Conservation (phyloP, 2,888 invertebrate genomes). For the Acanthosepion pharaonis region DNA sequence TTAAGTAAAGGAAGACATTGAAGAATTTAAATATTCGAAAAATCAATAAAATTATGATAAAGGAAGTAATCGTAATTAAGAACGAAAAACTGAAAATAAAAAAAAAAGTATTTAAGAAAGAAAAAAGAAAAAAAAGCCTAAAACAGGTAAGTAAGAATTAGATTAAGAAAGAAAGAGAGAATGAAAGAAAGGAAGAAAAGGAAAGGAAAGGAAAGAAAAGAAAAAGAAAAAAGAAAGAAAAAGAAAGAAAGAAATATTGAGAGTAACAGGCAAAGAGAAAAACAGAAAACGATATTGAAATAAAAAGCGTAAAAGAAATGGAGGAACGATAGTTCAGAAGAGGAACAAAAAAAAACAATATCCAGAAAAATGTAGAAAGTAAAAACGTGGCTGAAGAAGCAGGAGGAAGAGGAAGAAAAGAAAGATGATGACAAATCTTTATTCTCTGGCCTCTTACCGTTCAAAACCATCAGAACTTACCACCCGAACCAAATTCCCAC, state of each 20-base stretch:
- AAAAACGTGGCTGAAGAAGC: background rate
- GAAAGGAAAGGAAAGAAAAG: no score
- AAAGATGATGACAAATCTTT: background rate
- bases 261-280: rapidly evolving
- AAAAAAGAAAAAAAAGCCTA: background rate
- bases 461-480: background rate
- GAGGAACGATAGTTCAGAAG: background rate
- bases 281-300: background rate
- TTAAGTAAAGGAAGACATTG: no score
- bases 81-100: background rate
- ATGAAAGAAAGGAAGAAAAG: no score
- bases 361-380: background rate
- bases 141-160: no score
- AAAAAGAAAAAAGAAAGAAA: background rate
- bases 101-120: background rate
- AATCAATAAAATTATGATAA: no score
- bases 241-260: background rate
- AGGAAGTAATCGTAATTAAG: background rate
- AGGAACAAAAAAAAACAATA: no score
- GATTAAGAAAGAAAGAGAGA: no score
- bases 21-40: no score
- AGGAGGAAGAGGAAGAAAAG: background rate
- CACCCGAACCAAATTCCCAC: background rate
- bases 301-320: background rate
- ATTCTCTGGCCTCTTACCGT: background rate